Evolutionary conservation across 2,888 invertebrate species (phyloP).

Genomic region (Tenthredo distinguenda): DNA sequence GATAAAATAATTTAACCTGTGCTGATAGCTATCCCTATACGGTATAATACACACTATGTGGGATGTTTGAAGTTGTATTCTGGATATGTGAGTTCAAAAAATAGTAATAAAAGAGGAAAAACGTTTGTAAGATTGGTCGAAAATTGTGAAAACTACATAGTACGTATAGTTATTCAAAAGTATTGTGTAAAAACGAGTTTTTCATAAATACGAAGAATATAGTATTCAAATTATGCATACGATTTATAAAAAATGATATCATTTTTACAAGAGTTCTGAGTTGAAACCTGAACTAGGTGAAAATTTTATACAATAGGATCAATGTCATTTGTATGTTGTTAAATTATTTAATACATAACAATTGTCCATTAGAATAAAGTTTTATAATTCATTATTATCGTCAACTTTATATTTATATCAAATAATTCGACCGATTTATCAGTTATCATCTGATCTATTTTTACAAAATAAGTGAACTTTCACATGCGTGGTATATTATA

Average conservation of each 20-base stretch:
- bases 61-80: neutral
- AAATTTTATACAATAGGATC: too few relatives aligned
- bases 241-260: neutral
- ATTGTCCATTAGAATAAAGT: neutral
- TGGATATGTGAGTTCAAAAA: neutral
- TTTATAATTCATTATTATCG: neutral
- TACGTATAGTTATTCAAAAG: constrained; percentile 8
- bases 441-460: neutral
- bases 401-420: neutral
- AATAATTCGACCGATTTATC: neutral
- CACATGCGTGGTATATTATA: neutral
- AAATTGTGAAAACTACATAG: neutral
- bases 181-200: neutral
- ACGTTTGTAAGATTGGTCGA: neutral
- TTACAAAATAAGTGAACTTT: neutral
- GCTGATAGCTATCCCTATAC: neutral
- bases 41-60: neutral
- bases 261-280: neutral
- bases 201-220: neutral
- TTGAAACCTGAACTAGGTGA: too few relatives aligned
- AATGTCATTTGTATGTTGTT: neutral
- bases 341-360: neutral
- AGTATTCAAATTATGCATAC: neutral
- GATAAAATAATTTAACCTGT: neutral
- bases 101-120: neutral